Base-by-base conservation (phyloP, 2,797 vertebrate genomes). In the Mormyrus hasselquistii region DNA sequence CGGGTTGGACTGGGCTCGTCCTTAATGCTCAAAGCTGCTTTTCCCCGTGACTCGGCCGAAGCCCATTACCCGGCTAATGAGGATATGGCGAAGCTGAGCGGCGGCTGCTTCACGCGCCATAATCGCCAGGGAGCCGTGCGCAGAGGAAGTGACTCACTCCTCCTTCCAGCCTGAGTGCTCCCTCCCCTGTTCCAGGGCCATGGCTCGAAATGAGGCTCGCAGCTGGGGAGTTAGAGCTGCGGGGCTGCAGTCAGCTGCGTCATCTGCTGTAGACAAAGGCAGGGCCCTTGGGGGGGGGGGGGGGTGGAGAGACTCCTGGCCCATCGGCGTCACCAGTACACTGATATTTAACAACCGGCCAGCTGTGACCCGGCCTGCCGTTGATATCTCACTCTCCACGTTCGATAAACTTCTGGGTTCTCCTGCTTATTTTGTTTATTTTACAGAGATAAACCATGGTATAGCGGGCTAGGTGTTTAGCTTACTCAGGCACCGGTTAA, bases 121-220 rank as follows among this genome's bases (percentile, higher is more conserved):
- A 53, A 49, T 47, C 38, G 16, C 12, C 29, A 29, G 29, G 52
- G 62, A 9, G 22, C 53, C 84, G 7, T 19, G 52, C 59, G 90
- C 88, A 89, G 91, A 91, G 88, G 91, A 91, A 90, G 90, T 92
- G 90, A 92, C 65, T 90, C 91, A 90, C 90, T 84, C 76, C 86
- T 90, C 73, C 25, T 88, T 76, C 59, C 87, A 87, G 89, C 65
- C 76, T 89, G 62, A 52, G 62, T 87, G 89, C 44, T 79, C 38
- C 41, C 16, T 19, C 88, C 57, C 47, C 65, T 38, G 50, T 76
- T 14, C 69, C 50, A 53, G 49, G 29, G 88, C 50, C 29, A 82
- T 38, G 25, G 25, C 84, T 69, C 25, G 7, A 29, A 85, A 44
- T 22, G 73, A n/a, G 47, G 55, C 53, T 69, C 89, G 89, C 90